phyloP scores from a whole-genome alignment of 1,140 invertebrate genomes.

The Cheumatopsyche charites region DNA sequence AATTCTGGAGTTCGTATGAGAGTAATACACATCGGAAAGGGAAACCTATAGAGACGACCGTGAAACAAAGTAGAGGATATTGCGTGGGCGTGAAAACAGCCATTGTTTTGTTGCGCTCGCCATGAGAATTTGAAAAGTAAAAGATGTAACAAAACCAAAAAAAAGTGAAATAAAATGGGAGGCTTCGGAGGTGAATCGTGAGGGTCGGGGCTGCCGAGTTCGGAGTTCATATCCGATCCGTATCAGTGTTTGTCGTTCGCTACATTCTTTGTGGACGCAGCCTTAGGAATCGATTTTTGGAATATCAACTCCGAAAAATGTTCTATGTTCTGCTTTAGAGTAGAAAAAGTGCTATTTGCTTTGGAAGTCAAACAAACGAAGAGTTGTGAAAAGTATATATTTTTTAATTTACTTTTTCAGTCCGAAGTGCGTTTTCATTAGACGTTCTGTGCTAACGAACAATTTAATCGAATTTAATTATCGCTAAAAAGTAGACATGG shows the following conservation, averaged over 20 bases:
- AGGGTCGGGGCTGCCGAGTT: slow-evolving; percentile 40
- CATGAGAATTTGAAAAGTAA: slow-evolving; percentile 35
- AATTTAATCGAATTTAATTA: too few species aligned
- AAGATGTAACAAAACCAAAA: slow-evolving; percentile 9
- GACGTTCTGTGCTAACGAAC: too few species aligned
- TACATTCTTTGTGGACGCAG: slow-evolving; percentile 27
- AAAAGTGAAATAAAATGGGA: slow-evolving; percentile 39
- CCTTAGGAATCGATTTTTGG: slow-evolving; percentile 8
- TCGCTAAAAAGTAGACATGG: too few species aligned
- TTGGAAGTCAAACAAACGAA: too few species aligned
- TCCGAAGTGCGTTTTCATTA: too few species aligned
- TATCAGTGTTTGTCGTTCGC: slow-evolving; percentile 32
- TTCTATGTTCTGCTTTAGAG: background rate
- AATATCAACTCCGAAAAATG: background rate
- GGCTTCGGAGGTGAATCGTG: slow-evolving; percentile 45
- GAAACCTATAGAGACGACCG: slow-evolving; percentile 23
- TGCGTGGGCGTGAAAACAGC: slow-evolving; percentile 46
- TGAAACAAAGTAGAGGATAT: slow-evolving; percentile 21
- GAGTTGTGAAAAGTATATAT: too few species aligned
- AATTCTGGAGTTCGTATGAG: background rate
- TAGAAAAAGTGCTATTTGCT: too few species aligned
- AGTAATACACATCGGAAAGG: background rate
- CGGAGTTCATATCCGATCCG: slow-evolving; percentile 38
- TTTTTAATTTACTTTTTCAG: too few species aligned
- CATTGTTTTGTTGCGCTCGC: slow-evolving; percentile 42